A percentile compares a stretch with the other conserved stretches of the same genome.
phyloP scores from a whole-genome alignment of 2,113 vertebrate genomes.

The Forbesichthys agassizii region DNA sequence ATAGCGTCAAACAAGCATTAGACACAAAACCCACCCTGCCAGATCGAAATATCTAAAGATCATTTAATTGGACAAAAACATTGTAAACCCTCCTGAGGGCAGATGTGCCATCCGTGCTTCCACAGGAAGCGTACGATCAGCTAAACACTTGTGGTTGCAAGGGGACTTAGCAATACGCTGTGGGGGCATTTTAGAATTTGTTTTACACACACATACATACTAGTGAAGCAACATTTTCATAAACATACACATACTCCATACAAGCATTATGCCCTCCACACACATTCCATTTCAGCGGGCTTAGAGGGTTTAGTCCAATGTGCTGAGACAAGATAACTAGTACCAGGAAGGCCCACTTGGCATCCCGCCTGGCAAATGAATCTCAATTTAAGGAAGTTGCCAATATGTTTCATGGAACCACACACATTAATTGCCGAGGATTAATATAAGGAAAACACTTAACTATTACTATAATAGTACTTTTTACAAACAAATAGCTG shows the following conservation, averaged over 20 bases:
- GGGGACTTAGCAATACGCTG: neutral
- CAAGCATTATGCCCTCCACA: conserved; percentile 57
- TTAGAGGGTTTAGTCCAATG: conserved; percentile 61
- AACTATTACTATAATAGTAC: conserved; percentile 56
- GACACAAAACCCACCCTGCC: no score
- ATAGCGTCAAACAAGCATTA: no score
- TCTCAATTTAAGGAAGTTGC: conserved; percentile 71
- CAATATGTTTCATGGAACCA: conserved; percentile 58
- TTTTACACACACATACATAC: conserved; percentile 10
- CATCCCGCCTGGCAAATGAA: conserved; percentile 62
- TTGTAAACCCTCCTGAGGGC: no score
- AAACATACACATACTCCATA: conserved; percentile 50
- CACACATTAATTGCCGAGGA: conserved; percentile 63
- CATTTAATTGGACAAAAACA: no score
- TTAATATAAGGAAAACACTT: conserved; percentile 64
- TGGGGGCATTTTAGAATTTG: conserved; percentile 10
- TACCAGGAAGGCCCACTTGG: conserved; percentile 64
- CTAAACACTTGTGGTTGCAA: no score
- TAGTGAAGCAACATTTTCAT: neutral
- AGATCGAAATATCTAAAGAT: no score
- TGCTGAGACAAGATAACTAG: conserved; percentile 71
- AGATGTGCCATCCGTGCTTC: no score
- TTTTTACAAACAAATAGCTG: conserved; percentile 34
- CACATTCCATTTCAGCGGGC: conserved; percentile 48
- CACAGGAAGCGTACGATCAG: no score